Percentiles rank a stretch among this genome's conserved stretches.
phyloP scores from a whole-genome alignment of 2,797 vertebrate species.

The Setipinna tenuifilis region DNA sequence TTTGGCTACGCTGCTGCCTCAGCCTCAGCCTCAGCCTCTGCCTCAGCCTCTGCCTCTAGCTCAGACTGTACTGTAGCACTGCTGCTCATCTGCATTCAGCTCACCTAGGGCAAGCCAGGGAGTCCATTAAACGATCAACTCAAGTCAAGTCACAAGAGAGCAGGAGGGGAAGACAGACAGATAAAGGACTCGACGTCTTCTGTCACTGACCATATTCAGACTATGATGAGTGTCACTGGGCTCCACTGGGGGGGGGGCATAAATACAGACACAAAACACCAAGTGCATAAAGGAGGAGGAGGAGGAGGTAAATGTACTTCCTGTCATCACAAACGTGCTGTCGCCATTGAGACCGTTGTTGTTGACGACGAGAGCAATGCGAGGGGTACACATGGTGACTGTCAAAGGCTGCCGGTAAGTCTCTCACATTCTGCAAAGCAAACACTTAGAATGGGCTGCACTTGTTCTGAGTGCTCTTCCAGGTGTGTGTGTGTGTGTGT shows the following conservation, averaged over 20 bases:
- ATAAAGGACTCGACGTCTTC: background rate
- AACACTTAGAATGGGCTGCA: background rate
- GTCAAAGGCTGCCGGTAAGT: background rate
- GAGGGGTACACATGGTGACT: background rate
- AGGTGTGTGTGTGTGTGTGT: background rate
- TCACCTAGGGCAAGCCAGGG: constrained; percentile 48
- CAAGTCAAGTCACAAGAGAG: constrained; percentile 38
- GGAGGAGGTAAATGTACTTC: background rate
- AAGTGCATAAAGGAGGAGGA: background rate
- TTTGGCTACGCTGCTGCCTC: background rate
- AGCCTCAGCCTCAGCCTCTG: background rate
- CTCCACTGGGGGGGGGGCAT: no score
- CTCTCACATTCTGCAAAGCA: background rate
- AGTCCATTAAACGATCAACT: constrained; percentile 59
- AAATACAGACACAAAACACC: background rate
- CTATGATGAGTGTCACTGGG: background rate
- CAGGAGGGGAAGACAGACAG: background rate
- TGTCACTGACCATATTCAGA: background rate
- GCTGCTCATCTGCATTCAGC: constrained; percentile 55
- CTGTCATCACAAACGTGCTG: background rate
- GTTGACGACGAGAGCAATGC: background rate
- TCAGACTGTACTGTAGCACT: background rate
- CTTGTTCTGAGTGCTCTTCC: background rate
- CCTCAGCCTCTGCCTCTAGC: background rate
- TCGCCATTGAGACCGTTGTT: background rate